Evolutionary conservation across 2,888 invertebrate genomes (phyloP).

Genomic region (Nycteola revayana): DNA sequence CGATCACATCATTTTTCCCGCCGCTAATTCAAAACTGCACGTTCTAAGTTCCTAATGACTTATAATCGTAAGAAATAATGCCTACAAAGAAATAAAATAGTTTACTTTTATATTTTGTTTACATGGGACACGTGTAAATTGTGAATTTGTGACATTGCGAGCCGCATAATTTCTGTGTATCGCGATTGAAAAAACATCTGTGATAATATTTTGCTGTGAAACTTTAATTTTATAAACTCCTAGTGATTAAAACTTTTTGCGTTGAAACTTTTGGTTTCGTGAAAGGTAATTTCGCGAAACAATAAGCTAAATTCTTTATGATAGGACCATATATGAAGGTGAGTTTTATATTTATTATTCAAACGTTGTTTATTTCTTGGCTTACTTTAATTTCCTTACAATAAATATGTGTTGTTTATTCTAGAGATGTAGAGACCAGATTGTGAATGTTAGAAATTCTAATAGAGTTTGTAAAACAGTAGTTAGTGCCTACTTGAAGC

Average conservation of each 20-base stretch:
- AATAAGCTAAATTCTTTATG: conserved; percentile 71
- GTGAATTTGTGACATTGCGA: conserved; percentile 58
- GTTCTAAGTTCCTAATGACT: conserved; percentile 43
- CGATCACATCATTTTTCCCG: conserved; percentile 56
- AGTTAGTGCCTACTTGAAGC: too few relatives aligned
- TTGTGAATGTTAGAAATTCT: too few relatives aligned
- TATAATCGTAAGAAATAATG: conserved; percentile 50
- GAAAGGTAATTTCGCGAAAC: conserved; percentile 76
- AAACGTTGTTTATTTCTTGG: too few relatives aligned
- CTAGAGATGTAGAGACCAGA: too few relatives aligned
- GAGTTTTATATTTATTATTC: conserved; percentile 46
- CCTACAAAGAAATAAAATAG: conserved; percentile 72
- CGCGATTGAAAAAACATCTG: conserved; percentile 54
- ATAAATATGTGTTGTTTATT: too few relatives aligned
- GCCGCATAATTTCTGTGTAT: conserved; percentile 53
- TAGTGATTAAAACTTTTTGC: conserved; percentile 33
- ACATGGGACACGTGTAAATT: conserved; percentile 52
- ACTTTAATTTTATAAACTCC: conserved; percentile 41
- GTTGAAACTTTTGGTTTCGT: conserved; percentile 59
- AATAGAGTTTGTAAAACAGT: too few relatives aligned
- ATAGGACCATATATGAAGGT: conserved; percentile 82
- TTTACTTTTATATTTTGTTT: conserved; percentile 26
- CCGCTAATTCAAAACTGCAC: conserved; percentile 57
- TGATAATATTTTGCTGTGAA: conserved; percentile 72
- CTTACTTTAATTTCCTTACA: too few relatives aligned